Evolutionary conservation across 2,888 invertebrate species (phyloP).

Genomic region (Megalurothrips usitatus): DNA sequence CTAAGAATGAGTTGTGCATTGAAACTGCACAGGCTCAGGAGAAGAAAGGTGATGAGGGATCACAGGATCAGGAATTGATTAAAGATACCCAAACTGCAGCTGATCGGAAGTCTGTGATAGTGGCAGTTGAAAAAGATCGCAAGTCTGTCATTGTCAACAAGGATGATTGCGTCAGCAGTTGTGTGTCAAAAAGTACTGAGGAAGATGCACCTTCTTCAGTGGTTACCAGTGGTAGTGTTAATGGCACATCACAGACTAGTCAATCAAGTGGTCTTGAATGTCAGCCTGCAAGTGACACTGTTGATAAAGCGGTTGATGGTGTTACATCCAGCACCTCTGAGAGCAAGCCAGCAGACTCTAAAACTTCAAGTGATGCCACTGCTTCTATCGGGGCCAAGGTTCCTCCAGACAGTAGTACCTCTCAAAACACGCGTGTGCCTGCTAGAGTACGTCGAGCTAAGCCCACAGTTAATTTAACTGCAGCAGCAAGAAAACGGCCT

Average conservation of each 20-base stretch:
- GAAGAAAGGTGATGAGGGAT: background rate
- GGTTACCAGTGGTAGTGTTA: background rate
- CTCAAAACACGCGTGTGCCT: background rate
- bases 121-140: background rate
- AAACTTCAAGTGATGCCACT: too few species aligned
- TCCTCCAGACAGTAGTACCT: too few species aligned
- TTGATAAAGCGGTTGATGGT: too few species aligned
- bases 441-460: background rate
- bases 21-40: background rate
- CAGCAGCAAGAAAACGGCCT: background rate
- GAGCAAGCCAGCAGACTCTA: too few species aligned
- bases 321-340: too few species aligned
- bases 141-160: constrained; percentile 5
- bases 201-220: background rate
- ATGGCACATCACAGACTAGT: background rate
- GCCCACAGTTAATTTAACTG: background rate
- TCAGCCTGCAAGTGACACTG: background rate
- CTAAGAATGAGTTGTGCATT: background rate
- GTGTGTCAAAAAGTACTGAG: background rate
- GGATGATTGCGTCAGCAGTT: background rate
- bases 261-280: background rate
- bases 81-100: background rate
- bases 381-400: too few species aligned
- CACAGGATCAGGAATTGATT: background rate
- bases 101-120: background rate